Evolutionary conservation across 2,113 vertebrate genomes (phyloP).

Genomic region (Oplegnathus fasciatus): DNA sequence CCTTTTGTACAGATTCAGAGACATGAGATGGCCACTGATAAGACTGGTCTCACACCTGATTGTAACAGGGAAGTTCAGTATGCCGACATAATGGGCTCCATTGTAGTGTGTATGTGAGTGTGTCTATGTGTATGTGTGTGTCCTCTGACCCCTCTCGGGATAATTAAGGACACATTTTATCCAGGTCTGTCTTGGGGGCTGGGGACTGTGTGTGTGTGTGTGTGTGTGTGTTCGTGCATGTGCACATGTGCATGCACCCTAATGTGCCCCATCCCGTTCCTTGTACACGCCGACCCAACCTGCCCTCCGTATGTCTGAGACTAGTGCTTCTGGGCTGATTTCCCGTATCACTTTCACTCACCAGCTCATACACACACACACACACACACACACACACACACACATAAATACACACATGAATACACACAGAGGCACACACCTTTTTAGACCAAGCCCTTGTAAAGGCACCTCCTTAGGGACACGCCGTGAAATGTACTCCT

Average conservation of each 20-base stretch:
- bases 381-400: conserved; percentile 23
- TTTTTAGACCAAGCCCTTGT: conserved; percentile 80
- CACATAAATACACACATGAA: conserved; percentile 22
- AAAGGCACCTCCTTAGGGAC: conserved; percentile 81
- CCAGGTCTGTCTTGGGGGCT: conserved; percentile 57
- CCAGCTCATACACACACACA: conserved; percentile 39
- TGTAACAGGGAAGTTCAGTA: conserved; percentile 48
- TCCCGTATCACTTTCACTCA: conserved; percentile 83
- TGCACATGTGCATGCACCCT: conserved; percentile 20
- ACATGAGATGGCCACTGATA: conserved; percentile 66
- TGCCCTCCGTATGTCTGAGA: conserved; percentile 75
- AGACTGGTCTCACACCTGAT: conserved; percentile 64
- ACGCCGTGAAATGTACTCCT: conserved; percentile 82
- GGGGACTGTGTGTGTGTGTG: conserved; percentile 28
- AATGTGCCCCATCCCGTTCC: conserved; percentile 62
- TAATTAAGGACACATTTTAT: conserved; percentile 83
- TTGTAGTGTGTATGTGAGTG: conserved; percentile 55
- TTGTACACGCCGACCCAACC: conserved; percentile 66
- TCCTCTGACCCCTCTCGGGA: conserved; percentile 71
- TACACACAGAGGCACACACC: conserved; percentile 71
- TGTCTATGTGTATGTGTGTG: conserved; percentile 36
- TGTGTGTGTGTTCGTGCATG: not conserved
- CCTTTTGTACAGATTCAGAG: conserved; percentile 14
- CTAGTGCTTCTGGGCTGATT: conserved; percentile 75
- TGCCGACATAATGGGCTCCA: conserved; percentile 70